Evolutionary conservation across 2,797 vertebrate genomes (phyloP), one percentile per base, ranked within the genome.

Genomic region (Pitangus sulphuratus): DNA sequence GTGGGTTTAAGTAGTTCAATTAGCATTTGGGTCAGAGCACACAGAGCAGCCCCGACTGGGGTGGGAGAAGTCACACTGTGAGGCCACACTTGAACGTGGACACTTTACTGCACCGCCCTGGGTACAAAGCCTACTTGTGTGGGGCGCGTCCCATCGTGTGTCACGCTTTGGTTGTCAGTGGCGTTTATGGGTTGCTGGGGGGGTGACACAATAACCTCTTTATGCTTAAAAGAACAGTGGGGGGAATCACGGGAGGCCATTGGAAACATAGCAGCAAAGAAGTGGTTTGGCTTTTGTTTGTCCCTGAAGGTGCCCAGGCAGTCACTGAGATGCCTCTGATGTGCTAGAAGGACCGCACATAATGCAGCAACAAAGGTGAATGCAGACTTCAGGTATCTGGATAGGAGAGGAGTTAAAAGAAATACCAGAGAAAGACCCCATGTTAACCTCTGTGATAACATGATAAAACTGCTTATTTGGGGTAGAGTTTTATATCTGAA

Each of bases 191-290:
- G 51, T 79, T 93, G 78, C 91, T 86, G 58, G 66, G 48, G 39
- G 47, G 48, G 68, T 79, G 89, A 82, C 89, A 94, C 92, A 92
- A 92, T 87, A 79, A 91, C 58, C 50, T 79, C 89, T 91, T 97
- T 94, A 82, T 90, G 82, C 58, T 40, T 57, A 40, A 48, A 57
- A 94, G 89, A 93, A 89, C 76, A 83, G 65, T 1, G 0, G 16
- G 53, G n/a, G 33, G 70, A 56, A 66, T 89, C 47, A 62, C 1
- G 0, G 71, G 74, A 93, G 68, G 86, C 77, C 56, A 3, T 11
- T 93, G 80, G 70, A 66, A 79, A 44, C 5, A 0, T 1, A 35
- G 30, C 9, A 2, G 84, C 6, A 2, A 61, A 84, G 88, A 79
- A 85, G 45, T 15, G 48, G 24, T 57, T 31, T 72, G 68, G 90